Conservation (phyloP, 2,797 vertebrate species). For the Caiman crocodilus region DNA sequence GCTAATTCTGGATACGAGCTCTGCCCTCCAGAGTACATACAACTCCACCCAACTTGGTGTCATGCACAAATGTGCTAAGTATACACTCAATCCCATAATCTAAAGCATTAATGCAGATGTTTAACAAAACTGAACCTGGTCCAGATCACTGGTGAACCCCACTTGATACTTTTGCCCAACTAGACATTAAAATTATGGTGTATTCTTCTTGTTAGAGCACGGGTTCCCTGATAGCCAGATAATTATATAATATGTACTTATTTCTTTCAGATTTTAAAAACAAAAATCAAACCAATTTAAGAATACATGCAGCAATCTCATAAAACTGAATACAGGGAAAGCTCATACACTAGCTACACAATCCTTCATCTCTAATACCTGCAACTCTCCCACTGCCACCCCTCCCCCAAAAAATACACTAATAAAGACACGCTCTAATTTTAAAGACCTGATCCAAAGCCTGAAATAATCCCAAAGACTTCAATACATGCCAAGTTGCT, state of each 20-base stretch:
- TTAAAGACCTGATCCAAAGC: background rate
- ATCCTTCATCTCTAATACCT: slow-evolving; percentile 43
- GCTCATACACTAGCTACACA: background rate
- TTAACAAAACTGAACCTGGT: no score
- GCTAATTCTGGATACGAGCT: no score
- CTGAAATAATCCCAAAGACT: background rate
- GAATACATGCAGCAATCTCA: background rate
- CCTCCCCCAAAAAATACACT: slow-evolving; percentile 13
- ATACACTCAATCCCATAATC: no score
- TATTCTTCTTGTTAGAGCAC: slow-evolving; percentile 7
- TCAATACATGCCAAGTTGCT: slow-evolving; percentile 32
- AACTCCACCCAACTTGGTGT: no score
- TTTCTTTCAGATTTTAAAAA: background rate
- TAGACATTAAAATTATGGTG: fast-evolving
- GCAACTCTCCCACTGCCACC: background rate
- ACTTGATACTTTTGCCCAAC: no score
- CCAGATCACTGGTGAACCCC: no score
- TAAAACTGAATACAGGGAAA: slow-evolving; percentile 18
- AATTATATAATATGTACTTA: background rate
- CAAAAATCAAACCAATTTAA: slow-evolving; percentile 9
- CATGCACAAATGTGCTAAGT: no score
- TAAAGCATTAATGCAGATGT: no score
- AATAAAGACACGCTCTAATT: slow-evolving; percentile 44
- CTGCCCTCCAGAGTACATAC: no score
- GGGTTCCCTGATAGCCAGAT: background rate